Evolutionary conservation across 2,113 vertebrate species (phyloP), one percentile per base, ranked within the genome.

Genomic region (Emydura subglobosa): DNA sequence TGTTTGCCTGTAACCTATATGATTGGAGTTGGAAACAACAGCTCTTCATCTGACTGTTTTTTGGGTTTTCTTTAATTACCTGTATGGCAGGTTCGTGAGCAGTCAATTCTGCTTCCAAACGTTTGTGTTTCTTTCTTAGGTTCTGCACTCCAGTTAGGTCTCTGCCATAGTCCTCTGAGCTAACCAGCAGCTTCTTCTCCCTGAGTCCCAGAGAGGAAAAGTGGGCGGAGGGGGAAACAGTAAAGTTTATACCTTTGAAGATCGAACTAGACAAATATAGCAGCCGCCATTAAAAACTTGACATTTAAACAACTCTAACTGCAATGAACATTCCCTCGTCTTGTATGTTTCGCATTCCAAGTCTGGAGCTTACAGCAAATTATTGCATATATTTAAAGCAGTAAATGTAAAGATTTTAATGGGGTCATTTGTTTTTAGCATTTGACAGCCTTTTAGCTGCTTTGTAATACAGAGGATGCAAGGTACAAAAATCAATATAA

Each of bases 111-210:
- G 99, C 99, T 95, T 99, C 99, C 91, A 99, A 97, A 55, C 99
- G 99, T 98, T 99, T 99, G 96, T 99, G 99, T 54, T 99, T 99
- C 97, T 99, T 99, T 97, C 99, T 98, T 95, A 99, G 98, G 97
- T 99, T 99, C 98, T 99, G 99, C 11, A 99, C 99, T 25, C 99
- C 99, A 0, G 99, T 99, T 53, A 99, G 95, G 98, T 99, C 99
- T 87, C 99, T 99, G 97, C 99, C 99, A 1, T 99, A 99, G 96
- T 99, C 99, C 97, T 99, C 99, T 0, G 99, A 99, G 93, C 99
- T 99, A 16, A 99, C 99, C 53, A 99, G 97, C 81, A 99, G 96
- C 89, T 99, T 99, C 98, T 99, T 99, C 96, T 99, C 99, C 92
- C 99, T 99, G 96, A 16, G 51, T 27, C 19, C 31, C 51, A 61